phyloP scores from a whole-genome alignment of 2,888 invertebrate species.

The Netelia fuscicornis region DNA sequence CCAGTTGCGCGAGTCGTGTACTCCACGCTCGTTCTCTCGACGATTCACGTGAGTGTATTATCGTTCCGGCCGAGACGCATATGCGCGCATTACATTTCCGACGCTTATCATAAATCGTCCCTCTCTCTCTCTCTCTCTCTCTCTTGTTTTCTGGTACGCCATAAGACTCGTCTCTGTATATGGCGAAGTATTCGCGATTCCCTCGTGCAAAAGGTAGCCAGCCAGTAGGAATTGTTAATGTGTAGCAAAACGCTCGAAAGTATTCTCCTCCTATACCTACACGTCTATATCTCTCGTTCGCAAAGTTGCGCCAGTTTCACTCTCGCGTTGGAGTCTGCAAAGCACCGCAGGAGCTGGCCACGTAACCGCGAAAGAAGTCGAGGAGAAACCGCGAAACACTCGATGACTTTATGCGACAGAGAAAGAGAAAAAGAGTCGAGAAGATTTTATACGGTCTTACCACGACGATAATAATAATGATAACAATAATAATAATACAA shows the following conservation, averaged over 20 bases:
- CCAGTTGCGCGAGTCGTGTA: constrained; percentile 6
- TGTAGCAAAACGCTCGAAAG: constrained; percentile 41
- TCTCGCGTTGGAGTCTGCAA: not conserved
- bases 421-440: not conserved
- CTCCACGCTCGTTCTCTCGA: constrained; percentile 10
- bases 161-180: not conserved
- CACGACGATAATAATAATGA: not conserved
- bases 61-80: not conserved
- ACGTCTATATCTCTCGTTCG: not conserved
- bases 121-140: not conserved
- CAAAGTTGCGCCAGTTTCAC: not conserved
- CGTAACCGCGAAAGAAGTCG: constrained; percentile 37
- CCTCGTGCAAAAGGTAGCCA: not conserved
- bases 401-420: constrained; percentile 2
- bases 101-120: constrained; percentile 39
- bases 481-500: not conserved
- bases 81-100: not conserved
- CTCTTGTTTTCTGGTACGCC: not conserved
- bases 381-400: constrained; percentile 9
- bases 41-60: not conserved
- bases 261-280: not conserved
- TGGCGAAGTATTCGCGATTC: too few relatives aligned
- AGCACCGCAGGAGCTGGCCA: not conserved
- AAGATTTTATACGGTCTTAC: constrained; percentile 4
- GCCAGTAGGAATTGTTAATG: constrained; percentile 12